Evolutionary conservation across 2,888 invertebrate genomes (phyloP).

Genomic region (Agrilus cyanescens): DNA sequence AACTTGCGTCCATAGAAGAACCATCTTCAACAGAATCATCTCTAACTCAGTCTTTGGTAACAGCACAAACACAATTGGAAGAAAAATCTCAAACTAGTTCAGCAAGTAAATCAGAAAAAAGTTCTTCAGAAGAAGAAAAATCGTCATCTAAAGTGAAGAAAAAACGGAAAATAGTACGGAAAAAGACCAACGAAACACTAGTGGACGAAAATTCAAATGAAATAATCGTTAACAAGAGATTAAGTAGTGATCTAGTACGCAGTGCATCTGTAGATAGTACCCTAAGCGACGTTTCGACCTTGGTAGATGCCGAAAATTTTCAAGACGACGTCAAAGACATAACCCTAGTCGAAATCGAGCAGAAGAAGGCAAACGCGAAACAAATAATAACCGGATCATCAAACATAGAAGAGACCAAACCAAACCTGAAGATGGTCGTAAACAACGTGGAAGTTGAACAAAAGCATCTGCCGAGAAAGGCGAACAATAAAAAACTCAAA

Average conservation of each 20-base stretch:
- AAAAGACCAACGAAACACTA: too few relatives aligned
- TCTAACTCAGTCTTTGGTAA: too few relatives aligned
- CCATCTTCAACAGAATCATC: too few relatives aligned
- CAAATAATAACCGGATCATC: constrained; percentile 44
- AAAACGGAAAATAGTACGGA: too few relatives aligned
- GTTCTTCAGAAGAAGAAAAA: too few relatives aligned
- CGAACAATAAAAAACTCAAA: background rate
- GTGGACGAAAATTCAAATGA: too few relatives aligned
- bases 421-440: constrained; percentile 41
- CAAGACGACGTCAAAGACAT: constrained; percentile 28
- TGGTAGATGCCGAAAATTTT: constrained; percentile 4
- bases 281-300: constrained; percentile 9
- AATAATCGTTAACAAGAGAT: too few relatives aligned
- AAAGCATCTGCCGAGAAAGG: background rate
- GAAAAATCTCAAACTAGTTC: too few relatives aligned
- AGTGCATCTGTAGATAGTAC: constrained; percentile 18
- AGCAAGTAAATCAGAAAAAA: too few relatives aligned
- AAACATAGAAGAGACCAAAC: constrained; percentile 38
- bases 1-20: constrained; percentile 22
- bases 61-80: too few relatives aligned
- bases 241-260: too few relatives aligned
- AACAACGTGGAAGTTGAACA: constrained; percentile 32
- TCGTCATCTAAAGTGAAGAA: too few relatives aligned
- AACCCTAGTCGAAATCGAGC: constrained; percentile 38
- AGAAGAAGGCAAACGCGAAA: constrained; percentile 38